These are phyloP conservation scores for Nycticryphes semicollaris DNA, from an alignment of 2,113 vertebrate species.

Conservation along the genomic window DNA sequence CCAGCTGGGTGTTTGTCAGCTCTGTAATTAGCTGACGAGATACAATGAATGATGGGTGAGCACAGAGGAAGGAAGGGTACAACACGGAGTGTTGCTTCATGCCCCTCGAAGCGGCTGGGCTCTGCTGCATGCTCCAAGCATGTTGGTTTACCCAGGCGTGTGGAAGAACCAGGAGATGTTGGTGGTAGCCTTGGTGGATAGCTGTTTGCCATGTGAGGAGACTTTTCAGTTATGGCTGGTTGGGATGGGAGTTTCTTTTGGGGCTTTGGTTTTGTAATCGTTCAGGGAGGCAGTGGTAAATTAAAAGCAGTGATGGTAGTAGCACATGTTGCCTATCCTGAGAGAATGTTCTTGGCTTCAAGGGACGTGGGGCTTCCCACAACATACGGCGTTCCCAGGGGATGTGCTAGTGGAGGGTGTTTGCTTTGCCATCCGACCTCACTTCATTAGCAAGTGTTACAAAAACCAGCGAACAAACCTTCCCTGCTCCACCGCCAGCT, in stretches of 20 bases:
- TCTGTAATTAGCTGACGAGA: neutral
- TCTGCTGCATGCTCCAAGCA: neutral
- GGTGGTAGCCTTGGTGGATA: neutral
- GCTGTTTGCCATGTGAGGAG: neutral
- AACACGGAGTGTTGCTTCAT: neutral
- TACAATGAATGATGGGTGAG: conserved; percentile 10
- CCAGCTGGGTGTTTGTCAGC: conserved; percentile 1
- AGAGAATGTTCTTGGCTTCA: conserved; percentile 57
- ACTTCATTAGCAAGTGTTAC: conserved; percentile 64
- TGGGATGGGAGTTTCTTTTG: conserved; percentile 41
- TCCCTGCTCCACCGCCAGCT: conserved; percentile 35
- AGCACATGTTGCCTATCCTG: conserved; percentile 54
- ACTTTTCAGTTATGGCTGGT: neutral
- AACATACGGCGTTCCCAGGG: conserved; percentile 24
- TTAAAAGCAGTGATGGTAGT: conserved; percentile 62
- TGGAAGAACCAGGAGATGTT: neutral
- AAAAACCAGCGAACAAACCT: conserved; percentile 54
- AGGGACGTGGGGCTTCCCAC: conserved; percentile 49
- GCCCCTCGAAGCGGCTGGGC: neutral
- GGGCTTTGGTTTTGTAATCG: conserved; percentile 48
- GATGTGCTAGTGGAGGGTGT: conserved; percentile 46
- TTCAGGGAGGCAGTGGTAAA: conserved; percentile 34
- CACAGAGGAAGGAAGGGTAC: neutral
- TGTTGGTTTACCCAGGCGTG: neutral
- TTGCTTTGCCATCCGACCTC: conserved; percentile 59